These are phyloP conservation scores for Thomomys bottae DNA, from an alignment of 2,113 vertebrate genomes.

Conservation along the genomic window DNA sequence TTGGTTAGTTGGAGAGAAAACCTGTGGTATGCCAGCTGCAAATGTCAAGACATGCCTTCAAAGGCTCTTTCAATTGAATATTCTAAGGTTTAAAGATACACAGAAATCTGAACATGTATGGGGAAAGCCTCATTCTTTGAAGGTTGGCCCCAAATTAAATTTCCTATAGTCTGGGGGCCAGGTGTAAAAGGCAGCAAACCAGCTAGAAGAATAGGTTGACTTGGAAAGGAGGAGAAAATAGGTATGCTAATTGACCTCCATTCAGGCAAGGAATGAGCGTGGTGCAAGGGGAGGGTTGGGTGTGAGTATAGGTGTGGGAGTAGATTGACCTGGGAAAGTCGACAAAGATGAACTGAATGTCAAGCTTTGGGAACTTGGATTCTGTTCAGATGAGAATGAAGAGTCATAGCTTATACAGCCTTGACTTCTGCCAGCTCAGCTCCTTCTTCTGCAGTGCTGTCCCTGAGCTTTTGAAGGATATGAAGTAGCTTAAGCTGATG, in stretches of 20 bases:
- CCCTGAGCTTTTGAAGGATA: neutral
- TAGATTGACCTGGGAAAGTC: no score
- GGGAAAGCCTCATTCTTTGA: neutral
- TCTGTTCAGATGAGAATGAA: neutral
- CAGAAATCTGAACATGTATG: neutral
- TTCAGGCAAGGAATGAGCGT: rapidly evolving
- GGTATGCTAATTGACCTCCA: neutral
- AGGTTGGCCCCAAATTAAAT: neutral
- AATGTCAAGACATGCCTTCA: neutral
- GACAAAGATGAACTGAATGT: neutral
- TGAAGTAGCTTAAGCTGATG: neutral
- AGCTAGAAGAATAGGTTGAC: neutral
- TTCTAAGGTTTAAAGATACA: neutral
- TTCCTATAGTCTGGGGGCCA: neutral
- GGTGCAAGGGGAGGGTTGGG: neutral
- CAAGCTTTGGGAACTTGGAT: neutral
- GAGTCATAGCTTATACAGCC: rapidly evolving
- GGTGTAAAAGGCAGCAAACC: neutral
- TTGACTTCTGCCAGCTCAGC: neutral
- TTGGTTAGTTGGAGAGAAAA: neutral
- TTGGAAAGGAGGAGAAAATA: neutral
- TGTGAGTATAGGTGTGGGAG: no score
- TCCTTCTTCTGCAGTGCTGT: neutral
- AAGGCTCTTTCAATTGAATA: neutral
- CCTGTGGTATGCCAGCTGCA: no score